Evolutionary conservation across 1,140 invertebrate species (phyloP).

Genomic region (Lasioglossum baleicum): DNA sequence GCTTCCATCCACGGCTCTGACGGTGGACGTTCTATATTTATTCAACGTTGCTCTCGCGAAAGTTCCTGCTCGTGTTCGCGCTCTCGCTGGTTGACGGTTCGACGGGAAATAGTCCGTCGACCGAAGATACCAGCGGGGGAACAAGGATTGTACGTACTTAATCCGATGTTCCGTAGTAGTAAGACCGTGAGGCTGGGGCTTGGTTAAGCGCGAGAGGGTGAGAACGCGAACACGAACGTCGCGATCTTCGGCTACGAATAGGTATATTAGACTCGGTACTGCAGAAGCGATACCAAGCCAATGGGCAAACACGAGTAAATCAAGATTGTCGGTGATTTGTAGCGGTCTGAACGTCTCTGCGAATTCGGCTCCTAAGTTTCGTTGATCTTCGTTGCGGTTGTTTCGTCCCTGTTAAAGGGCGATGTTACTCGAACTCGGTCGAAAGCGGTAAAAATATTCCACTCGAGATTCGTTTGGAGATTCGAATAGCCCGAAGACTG

Average conservation of each 20-base stretch:
- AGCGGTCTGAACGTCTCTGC: constrained; percentile 52
- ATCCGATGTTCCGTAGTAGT: constrained; percentile 72
- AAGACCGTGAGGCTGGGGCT: constrained; percentile 57
- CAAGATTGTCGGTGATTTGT: constrained; percentile 72
- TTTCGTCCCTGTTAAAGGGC: not conserved
- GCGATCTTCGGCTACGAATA: constrained; percentile 46
- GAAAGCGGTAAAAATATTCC: not conserved
- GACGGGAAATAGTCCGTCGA: not conserved
- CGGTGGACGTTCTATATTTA: constrained; percentile 65
- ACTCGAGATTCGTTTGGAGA: no score
- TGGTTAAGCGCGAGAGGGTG: constrained; percentile 48
- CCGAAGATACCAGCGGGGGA: not conserved
- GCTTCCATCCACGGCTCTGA: constrained; percentile 55
- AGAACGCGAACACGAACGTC: constrained; percentile 45
- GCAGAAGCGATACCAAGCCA: constrained; percentile 71
- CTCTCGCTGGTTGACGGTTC: not conserved
- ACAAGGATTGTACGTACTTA: constrained; percentile 61
- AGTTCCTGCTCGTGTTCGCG: not conserved
- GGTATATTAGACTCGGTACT: constrained; percentile 68
- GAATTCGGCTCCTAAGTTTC: constrained; percentile 68
- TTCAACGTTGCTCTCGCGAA: constrained; percentile 64
- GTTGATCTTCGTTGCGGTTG: constrained; percentile 63
- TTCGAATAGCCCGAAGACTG: not conserved
- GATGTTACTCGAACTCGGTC: not conserved
- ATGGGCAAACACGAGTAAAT: constrained; percentile 73